These are phyloP conservation scores for Bufotes viridis DNA, from an alignment of 2,797 vertebrate species.

Conservation along the genomic window DNA sequence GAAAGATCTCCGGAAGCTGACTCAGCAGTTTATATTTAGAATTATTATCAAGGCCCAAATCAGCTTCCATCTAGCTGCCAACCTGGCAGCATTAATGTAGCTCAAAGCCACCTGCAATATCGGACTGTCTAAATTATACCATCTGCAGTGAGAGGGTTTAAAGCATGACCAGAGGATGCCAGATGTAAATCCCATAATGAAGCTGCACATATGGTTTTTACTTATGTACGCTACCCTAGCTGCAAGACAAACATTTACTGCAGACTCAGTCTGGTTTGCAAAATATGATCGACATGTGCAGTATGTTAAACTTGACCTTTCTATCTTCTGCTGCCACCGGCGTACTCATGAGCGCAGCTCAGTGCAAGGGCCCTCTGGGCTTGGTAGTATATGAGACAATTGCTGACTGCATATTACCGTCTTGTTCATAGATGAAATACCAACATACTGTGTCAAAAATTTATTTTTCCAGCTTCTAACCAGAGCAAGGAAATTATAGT, in stretches of 20 bases:
- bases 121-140: conserved; percentile 27
- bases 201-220: conserved; percentile 51
- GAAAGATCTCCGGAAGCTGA: background rate
- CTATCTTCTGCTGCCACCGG: conserved; percentile 19
- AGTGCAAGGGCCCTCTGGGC: conserved; percentile 29
- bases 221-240: conserved; percentile 44
- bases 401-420: conserved; percentile 26
- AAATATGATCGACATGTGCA: conserved; percentile 55
- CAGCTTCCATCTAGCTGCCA: conserved; percentile 15
- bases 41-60: conserved; percentile 30
- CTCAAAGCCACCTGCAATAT: conserved; percentile 32
- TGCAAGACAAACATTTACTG: conserved; percentile 46
- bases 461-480: too few relatives aligned
- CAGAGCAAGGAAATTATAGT: background rate
- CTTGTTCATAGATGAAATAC: background rate
- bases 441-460: background rate
- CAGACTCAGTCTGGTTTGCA: conserved; percentile 41
- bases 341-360: conserved; percentile 27
- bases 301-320: conserved; percentile 54
- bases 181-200: conserved; percentile 44
- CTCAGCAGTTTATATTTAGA: conserved; percentile 24
- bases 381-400: conserved; percentile 20
- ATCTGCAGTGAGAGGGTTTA: conserved; percentile 28
- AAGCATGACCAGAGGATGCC: conserved; percentile 41
- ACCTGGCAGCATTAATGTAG: conserved; percentile 16